phyloP scores from a whole-genome alignment of 1,140 invertebrate species.

The Ceratosolen solmsi region DNA sequence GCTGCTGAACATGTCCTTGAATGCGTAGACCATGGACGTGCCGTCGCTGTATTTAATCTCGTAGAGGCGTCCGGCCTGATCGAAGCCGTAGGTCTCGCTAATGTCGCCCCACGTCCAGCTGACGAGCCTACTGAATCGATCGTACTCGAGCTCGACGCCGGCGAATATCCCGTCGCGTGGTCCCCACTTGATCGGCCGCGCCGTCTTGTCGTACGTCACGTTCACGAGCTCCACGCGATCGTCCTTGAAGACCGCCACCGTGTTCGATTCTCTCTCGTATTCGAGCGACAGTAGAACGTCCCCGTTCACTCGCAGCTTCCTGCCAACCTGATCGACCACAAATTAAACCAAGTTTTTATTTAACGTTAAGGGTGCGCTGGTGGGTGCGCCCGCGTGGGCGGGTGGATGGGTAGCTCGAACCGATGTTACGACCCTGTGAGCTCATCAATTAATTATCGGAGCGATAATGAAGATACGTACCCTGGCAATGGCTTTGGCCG shows the following conservation, averaged over 20 bases:
- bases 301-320: conserved; percentile 90
- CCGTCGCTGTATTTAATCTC: conserved; percentile 92
- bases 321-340: conserved; percentile 80
- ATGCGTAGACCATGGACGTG: conserved; percentile 88
- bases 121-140: conserved; percentile 90
- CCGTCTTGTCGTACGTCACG: conserved; percentile 93
- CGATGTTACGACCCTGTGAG: too few relatives aligned
- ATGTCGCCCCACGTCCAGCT: conserved; percentile 95
- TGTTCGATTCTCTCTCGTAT: conserved; percentile 91
- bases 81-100: conserved; percentile 90
- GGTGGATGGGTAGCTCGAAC: too few relatives aligned
- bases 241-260: conserved; percentile 92
- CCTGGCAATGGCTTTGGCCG: conserved; percentile 78
- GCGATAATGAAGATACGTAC: too few relatives aligned
- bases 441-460: too few relatives aligned
- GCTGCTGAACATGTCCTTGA: conserved; percentile 90
- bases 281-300: conserved; percentile 93
- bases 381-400: background rate
- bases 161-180: conserved; percentile 89
- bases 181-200: conserved; percentile 90
- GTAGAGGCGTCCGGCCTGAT: conserved; percentile 87
- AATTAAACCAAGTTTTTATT: too few relatives aligned
- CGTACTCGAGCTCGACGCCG: conserved; percentile 92
- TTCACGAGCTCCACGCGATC: conserved; percentile 91
- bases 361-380: too few relatives aligned